Conservation (phyloP, 1,140 invertebrate genomes). For the Neoseiulus cucumeris region DNA sequence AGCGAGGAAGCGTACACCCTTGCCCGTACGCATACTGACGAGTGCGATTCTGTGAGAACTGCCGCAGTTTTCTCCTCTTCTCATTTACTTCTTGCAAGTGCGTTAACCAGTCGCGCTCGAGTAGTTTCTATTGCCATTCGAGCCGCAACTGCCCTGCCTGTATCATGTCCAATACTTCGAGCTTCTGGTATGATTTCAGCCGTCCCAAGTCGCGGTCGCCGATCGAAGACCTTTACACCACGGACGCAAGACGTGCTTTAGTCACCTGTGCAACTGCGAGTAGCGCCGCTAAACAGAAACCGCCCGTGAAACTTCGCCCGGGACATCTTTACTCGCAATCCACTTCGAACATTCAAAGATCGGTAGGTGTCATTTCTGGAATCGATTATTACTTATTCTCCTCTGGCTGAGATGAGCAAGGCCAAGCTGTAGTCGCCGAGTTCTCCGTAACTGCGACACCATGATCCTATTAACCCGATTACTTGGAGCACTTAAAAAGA, state of each 20-base stretch:
- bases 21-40: too few species aligned
- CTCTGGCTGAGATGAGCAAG: too few species aligned
- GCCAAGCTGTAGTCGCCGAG: not conserved
- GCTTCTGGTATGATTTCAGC: conserved; percentile 1
- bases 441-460: not conserved
- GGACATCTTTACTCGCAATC: not conserved
- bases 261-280: not conserved
- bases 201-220: not conserved
- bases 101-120: too few species aligned
- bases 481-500: not conserved
- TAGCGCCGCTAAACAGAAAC: not conserved
- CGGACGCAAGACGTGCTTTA: not conserved
- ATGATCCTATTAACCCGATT: not conserved
- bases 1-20: too few species aligned
- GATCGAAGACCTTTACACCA: not conserved
- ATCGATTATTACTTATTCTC: too few species aligned
- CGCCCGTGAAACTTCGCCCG: not conserved
- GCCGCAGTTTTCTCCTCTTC: too few species aligned
- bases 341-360: too few species aligned
- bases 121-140: too few species aligned
- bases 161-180: not conserved
- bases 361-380: too few species aligned
- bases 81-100: too few species aligned
- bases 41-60: too few species aligned
- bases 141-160: too few species aligned